Base-by-base conservation (phyloP, 2,797 vertebrate species). In the Enteromius viviparus region DNA sequence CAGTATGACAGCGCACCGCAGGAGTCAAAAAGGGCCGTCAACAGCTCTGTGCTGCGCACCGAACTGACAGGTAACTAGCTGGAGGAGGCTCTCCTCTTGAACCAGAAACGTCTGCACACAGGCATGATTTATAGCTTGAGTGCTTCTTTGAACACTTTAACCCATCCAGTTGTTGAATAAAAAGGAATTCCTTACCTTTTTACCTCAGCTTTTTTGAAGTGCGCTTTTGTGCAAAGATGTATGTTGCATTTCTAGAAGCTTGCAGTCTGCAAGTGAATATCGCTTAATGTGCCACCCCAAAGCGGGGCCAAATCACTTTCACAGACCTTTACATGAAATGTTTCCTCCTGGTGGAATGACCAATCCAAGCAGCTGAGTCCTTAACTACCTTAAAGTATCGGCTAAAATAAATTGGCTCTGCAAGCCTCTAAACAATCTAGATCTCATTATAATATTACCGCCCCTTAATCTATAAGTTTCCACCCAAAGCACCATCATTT, bases 21-120 rank as follows among this genome's bases (percentile, higher is more conserved):
- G 0, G 94, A 94, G 62, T 82, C 93, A 85, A 95, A 93, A 89
- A 89, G 14, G 2, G 80, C 91, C 53, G 92, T 89, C 84, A 94
- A 84, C 71, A 92, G 91, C 80, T 94, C 92, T 0, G 91, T 94
- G 60, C 65, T 93, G 2, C 92, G 93, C 68, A 89, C 92, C 4
- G 94, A 95, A 62, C 91, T 95, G 87, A 84, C 94, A 87, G 92
- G 95, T 96, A 91, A 74, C 64, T 76, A 40, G 79, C 68, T 92
- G 86, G 55, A 55, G 12, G 65, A 83, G 60, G 47, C 37, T 32
- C 62, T 69, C 32, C 49, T 74, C 71, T 55, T 76, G n/a, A 72
- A 68, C 53, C 76, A 75, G 66, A 81, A 45, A 81, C 26, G 64
- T 69, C 47, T 55, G 77, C 77, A 53, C 1, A 1, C 68, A 47